A percentile compares a stretch with the other conserved stretches of the same genome.
phyloP scores from a whole-genome alignment of 2,888 invertebrate species.

The Eupithecia dodoneata region DNA sequence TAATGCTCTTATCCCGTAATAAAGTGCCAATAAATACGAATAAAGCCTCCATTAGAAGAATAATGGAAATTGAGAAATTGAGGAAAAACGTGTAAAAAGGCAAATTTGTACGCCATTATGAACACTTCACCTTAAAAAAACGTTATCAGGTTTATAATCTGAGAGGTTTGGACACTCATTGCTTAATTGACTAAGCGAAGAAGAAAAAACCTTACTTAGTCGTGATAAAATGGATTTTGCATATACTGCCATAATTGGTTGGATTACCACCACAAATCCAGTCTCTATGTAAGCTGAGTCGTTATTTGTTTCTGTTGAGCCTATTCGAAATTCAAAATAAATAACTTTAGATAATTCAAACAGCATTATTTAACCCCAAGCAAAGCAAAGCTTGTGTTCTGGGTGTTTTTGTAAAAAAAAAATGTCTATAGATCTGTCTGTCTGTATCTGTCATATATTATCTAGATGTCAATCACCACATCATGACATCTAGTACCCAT shows the following conservation, averaged over 20 bases:
- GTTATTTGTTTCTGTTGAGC: not conserved
- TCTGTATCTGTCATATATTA: no score
- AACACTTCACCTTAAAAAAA: constrained; percentile 42
- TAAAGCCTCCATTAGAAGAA: constrained; percentile 47
- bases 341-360: no score
- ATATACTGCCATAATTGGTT: not conserved
- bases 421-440: no score
- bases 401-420: no score
- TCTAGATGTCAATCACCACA: no score
- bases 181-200: not conserved
- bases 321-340: no score
- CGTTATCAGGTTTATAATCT: constrained; percentile 39
- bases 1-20: constrained; percentile 37
- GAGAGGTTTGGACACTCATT: constrained; percentile 1
- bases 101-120: constrained; percentile 32
- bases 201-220: not conserved
- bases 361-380: no score
- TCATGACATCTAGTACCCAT: no score
- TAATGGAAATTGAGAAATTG: constrained; percentile 56
- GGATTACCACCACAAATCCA: not conserved
- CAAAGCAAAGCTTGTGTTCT: no score
- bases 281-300: not conserved
- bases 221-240: not conserved
- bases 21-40: constrained; percentile 44
- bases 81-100: constrained; percentile 39